These are phyloP conservation scores for Hestina assimilis DNA, from an alignment of 1,140 invertebrate genomes.

Conservation along the genomic window DNA sequence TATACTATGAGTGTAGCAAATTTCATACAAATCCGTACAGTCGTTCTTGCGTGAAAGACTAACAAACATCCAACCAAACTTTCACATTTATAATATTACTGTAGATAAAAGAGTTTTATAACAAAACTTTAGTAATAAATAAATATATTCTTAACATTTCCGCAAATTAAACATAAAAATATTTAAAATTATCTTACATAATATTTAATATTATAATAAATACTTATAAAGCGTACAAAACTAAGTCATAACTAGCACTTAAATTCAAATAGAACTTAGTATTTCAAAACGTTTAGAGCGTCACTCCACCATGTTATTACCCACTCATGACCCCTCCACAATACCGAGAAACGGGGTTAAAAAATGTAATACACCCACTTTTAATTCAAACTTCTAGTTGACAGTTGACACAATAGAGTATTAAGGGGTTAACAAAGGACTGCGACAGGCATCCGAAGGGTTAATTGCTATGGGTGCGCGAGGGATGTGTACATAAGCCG, in stretches of 20 bases:
- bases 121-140: no score
- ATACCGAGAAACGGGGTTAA: conserved; percentile 35
- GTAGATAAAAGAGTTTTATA: no score
- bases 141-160: no score
- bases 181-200: no score
- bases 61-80: no score
- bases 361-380: conserved; percentile 67
- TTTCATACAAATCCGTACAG: no score
- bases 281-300: conserved; percentile 43
- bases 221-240: background rate
- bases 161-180: no score
- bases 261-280: background rate
- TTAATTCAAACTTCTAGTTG: conserved; percentile 55
- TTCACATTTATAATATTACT: no score
- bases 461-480: conserved; percentile 62
- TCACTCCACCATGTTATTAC: conserved; percentile 57
- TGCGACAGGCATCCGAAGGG: conserved; percentile 55
- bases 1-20: no score
- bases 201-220: no score
- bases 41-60: no score
- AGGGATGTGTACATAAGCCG: conserved; percentile 16
- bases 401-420: conserved; percentile 70
- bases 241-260: conserved; percentile 33
- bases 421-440: conserved; percentile 62
- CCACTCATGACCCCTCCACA: conserved; percentile 44